Conservation (phyloP, 1,140 invertebrate genomes). For the Anoplolepis gracilipes region DNA sequence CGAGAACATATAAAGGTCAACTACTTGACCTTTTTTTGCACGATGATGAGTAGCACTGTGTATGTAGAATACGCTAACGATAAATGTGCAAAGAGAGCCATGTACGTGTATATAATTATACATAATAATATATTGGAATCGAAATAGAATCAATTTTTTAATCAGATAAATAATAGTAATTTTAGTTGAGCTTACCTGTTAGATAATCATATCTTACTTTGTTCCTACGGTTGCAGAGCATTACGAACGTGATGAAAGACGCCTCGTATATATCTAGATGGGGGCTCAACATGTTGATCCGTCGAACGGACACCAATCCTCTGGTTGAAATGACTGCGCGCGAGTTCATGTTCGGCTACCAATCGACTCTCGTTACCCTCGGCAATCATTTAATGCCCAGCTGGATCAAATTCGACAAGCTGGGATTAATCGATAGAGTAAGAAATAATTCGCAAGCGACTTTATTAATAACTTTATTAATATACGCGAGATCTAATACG, state of each 20-base stretch:
- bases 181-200: neutral
- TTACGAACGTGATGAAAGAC: slow-evolving; percentile 90
- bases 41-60: too few species aligned
- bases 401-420: slow-evolving; percentile 93
- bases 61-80: neutral
- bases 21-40: neutral
- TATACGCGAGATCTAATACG: neutral
- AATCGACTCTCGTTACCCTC: slow-evolving; percentile 90
- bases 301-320: slow-evolving; percentile 88
- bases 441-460: slow-evolving; percentile 77
- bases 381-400: slow-evolving; percentile 91
- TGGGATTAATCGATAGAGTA: slow-evolving; percentile 93
- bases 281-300: slow-evolving; percentile 90
- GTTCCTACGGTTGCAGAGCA: slow-evolving; percentile 87
- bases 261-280: slow-evolving; percentile 88
- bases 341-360: slow-evolving; percentile 94
- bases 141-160: slow-evolving; percentile 10
- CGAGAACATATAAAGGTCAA: neutral
- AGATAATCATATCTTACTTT: neutral
- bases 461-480: slow-evolving; percentile 7
- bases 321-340: slow-evolving; percentile 91
- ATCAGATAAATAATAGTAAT: neutral
- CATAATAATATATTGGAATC: slow-evolving; percentile 1
- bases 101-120: neutral
- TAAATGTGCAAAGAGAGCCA: neutral